phyloP scores from a whole-genome alignment of 2,113 vertebrate species.

The Brachypteracias leptosomus region DNA sequence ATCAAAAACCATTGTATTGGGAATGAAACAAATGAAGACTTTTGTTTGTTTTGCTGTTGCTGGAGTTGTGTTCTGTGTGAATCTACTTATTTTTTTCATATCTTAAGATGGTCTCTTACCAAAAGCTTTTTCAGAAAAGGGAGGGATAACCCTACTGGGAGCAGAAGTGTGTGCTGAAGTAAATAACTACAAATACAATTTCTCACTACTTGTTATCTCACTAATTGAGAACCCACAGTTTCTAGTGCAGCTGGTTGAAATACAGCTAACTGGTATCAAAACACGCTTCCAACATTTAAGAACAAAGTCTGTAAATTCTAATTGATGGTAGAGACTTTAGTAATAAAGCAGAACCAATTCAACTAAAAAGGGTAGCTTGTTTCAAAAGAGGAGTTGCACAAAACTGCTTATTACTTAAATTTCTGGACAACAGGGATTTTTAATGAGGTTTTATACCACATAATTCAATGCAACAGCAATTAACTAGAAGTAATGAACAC shows the following conservation, averaged over 20 bases:
- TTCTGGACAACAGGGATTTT: not conserved
- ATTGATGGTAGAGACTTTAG: not conserved
- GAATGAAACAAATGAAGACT: not conserved
- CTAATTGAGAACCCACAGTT: not conserved
- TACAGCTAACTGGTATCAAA: not conserved
- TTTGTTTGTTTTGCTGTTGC: not conserved
- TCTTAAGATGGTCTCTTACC: not conserved
- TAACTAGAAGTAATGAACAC: slow-evolving; percentile 40
- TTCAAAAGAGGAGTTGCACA: not conserved
- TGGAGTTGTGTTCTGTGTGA: not conserved
- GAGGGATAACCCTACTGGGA: not conserved
- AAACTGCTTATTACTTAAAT: not conserved
- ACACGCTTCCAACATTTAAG: not conserved
- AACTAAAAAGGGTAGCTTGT: not conserved
- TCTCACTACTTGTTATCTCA: not conserved
- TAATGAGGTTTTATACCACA: not conserved
- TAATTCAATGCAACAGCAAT: not conserved
- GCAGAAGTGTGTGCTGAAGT: not conserved
- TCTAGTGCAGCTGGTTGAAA: not conserved
- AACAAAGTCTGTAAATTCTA: not conserved
- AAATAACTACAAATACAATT: not conserved
- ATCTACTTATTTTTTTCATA: not conserved
- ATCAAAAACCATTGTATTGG: not conserved
- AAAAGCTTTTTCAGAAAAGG: not conserved
- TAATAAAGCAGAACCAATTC: not conserved